Evolutionary conservation across 2,888 invertebrate genomes (phyloP).

Genomic region (Cephus rjabovi): DNA sequence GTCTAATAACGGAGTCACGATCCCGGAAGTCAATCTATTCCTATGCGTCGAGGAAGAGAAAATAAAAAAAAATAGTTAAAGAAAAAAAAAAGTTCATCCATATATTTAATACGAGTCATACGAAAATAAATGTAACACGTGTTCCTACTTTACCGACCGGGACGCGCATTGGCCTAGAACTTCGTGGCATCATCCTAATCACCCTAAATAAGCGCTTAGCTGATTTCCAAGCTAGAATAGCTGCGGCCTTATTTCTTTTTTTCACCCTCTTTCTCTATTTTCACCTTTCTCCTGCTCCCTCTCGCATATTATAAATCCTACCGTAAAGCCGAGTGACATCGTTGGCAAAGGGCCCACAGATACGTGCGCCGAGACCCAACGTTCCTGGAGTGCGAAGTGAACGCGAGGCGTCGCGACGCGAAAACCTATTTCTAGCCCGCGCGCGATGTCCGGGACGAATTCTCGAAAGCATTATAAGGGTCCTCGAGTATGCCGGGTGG

Average conservation of each 20-base stretch:
- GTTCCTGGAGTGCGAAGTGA: background rate
- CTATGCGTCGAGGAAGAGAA: no score
- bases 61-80: no score
- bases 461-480: constrained; percentile 1
- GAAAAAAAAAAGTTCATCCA: no score
- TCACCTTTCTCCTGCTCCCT: no score
- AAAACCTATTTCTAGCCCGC: background rate
- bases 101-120: no score
- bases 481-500: no score
- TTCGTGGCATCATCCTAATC: constrained; percentile 11
- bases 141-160: constrained; percentile 29
- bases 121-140: no score
- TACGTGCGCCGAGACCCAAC: constrained; percentile 23
- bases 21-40: no score
- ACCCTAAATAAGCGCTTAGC: constrained; percentile 28
- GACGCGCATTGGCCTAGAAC: constrained; percentile 30
- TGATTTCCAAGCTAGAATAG: constrained; percentile 31
- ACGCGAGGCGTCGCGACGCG: background rate
- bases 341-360: constrained; percentile 51
- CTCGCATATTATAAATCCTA: constrained; percentile 32
- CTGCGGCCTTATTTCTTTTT: constrained; percentile 14
- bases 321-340: constrained; percentile 46
- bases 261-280: no score
- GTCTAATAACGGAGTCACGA: no score
- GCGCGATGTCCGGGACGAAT: background rate